phyloP scores from a whole-genome alignment of 2,888 invertebrate genomes.

The Brachypterus glaber region DNA sequence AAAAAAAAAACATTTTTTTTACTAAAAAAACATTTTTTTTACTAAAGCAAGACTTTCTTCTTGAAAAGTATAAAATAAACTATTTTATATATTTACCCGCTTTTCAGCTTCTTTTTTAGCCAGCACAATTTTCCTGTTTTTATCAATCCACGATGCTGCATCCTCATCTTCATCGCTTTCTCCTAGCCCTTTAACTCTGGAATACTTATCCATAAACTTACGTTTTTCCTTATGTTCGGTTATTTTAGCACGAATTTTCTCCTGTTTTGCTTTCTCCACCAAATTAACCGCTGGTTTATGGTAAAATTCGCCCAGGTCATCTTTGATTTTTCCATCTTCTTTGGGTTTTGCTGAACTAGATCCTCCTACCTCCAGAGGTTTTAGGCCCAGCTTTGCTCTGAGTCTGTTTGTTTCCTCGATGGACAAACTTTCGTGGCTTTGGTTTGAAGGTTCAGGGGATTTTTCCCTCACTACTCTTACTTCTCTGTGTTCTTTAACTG shows the following conservation, averaged over 20 bases:
- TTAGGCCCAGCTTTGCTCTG: constrained; percentile 85
- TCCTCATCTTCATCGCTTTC: constrained; percentile 69
- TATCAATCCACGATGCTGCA: constrained; percentile 74
- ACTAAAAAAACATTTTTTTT: too few species aligned
- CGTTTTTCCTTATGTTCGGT: constrained; percentile 71
- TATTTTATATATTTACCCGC: too few species aligned
- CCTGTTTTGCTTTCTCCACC: constrained; percentile 61
- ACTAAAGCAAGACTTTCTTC: too few species aligned
- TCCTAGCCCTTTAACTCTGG: constrained; percentile 52
- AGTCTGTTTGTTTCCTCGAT: constrained; percentile 81
- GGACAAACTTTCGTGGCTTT: constrained; percentile 53
- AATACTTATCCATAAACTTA: constrained; percentile 58
- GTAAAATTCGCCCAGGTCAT: constrained; percentile 69
- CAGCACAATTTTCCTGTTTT: constrained; percentile 62
- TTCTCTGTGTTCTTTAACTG: too few species aligned
- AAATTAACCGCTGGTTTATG: constrained; percentile 77
- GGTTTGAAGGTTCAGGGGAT: constrained; percentile 34
- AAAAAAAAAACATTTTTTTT: too few species aligned
- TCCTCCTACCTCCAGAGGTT: constrained; percentile 67
- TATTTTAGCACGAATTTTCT: constrained; percentile 74
- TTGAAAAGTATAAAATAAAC: too few species aligned
- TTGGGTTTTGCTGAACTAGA: constrained; percentile 40
- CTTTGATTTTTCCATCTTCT: constrained; percentile 44
- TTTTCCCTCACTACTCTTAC: constrained; percentile 20
- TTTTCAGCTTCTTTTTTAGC: constrained; percentile 79